A percentile compares a stretch with the other conserved stretches of the same genome.
These are phyloP conservation scores for Austrolebias charrua DNA, from an alignment of 2,797 vertebrate species.

Conservation along the genomic window DNA sequence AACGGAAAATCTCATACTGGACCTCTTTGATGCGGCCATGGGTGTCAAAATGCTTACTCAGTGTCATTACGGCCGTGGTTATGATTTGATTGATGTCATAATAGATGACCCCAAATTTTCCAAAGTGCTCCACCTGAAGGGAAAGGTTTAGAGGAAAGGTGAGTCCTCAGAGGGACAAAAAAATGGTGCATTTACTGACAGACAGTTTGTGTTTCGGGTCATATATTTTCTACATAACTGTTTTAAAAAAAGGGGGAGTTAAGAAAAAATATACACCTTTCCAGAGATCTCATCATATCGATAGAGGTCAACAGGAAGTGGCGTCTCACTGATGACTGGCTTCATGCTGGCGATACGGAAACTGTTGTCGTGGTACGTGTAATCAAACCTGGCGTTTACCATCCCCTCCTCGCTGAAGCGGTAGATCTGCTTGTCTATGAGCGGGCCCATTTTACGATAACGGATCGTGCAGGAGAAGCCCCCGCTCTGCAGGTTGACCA, in stretches of 20 bases:
- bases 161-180: conserved; percentile 6
- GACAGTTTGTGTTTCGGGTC: too few species aligned
- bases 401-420: conserved; percentile 98
- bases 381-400: conserved; percentile 98
- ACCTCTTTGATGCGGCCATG: conserved; percentile 98
- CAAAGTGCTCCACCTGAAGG: conserved; percentile 91
- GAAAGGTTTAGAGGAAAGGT: conserved; percentile 14
- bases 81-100: conserved; percentile 99
- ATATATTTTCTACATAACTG: too few species aligned
- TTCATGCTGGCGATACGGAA: conserved; percentile 99
- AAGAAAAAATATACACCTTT: conserved; percentile 52
- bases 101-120: conserved; percentile 99
- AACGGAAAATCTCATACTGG: conserved; percentile 98
- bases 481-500: conserved; percentile 97
- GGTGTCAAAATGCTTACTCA: conserved; percentile 99
- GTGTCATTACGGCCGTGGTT: conserved; percentile 98
- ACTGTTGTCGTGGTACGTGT: conserved; percentile 98
- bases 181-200: not conserved
- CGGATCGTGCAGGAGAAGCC: conserved; percentile 98
- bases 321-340: conserved; percentile 96
- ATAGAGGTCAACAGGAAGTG: conserved; percentile 96
- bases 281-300: conserved; percentile 92
- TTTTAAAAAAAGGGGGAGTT: too few species aligned
- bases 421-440: conserved; percentile 98
- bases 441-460: conserved; percentile 95